Percentiles rank a stretch among this genome's conserved stretches.
Conservation (phyloP, 2,888 invertebrate genomes). For the Endomychus coccineus region DNA sequence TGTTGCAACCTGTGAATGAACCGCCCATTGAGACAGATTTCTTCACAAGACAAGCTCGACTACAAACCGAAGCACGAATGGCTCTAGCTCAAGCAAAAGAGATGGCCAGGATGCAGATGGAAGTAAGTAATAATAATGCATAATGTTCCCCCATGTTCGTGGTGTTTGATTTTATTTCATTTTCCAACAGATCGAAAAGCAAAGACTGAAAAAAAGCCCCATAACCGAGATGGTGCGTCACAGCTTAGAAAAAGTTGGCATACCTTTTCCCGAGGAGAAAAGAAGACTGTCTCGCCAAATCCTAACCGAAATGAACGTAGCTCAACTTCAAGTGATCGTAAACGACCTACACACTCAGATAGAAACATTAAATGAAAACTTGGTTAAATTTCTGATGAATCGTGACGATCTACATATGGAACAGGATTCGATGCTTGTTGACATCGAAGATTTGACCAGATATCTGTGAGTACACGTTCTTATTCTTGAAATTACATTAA, state of each 20-base stretch:
- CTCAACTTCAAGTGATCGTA: conserved; percentile 88
- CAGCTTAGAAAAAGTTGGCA: conserved; percentile 74
- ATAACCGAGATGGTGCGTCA: conserved; percentile 80
- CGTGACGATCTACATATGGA: conserved; percentile 96
- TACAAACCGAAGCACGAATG: conserved; percentile 81
- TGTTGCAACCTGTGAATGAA: conserved; percentile 43
- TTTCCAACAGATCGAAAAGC: conserved; percentile 51
- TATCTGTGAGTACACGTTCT: conserved; percentile 61
- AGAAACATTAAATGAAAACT: conserved; percentile 81
- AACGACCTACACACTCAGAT: conserved; percentile 93
- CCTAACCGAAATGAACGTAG: conserved; percentile 87
- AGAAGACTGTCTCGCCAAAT: conserved; percentile 77
- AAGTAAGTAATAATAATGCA: conserved; percentile 45
- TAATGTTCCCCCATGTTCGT: neutral
- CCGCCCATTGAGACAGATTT: conserved; percentile 65
- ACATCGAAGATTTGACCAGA: conserved; percentile 91
- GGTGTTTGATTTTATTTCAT: neutral
- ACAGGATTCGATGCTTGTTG: conserved; percentile 95
- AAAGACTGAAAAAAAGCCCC: conserved; percentile 66
- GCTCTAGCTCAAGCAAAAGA: conserved; percentile 85
- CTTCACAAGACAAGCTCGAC: conserved; percentile 69
- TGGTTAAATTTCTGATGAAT: conserved; percentile 84
- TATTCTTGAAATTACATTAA: conserved; percentile 7
- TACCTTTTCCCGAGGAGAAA: conserved; percentile 74
- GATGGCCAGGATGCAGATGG: conserved; percentile 88